Base-by-base conservation (phyloP, 2,888 invertebrate species). In the Syrista parreyssii region DNA sequence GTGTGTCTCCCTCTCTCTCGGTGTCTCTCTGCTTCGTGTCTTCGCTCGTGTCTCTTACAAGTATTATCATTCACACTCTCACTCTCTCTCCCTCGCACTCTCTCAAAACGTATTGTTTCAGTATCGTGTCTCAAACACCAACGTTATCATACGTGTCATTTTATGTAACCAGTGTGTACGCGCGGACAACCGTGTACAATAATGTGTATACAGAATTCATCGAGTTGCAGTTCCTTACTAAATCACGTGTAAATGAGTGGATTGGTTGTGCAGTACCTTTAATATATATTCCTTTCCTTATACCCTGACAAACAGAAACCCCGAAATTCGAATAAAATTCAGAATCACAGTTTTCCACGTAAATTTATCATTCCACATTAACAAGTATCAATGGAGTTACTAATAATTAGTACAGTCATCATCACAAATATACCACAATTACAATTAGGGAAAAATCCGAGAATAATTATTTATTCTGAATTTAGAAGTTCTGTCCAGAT, bases 1-100 rank as follows among this genome's bases (percentile, higher is more conserved):
- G 85, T 85, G 76, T 79, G 76, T 81, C 74, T 83, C 78, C 75
- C 79, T 82, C 79, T 76, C 78, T 83, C 84, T 34, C 35, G 32
- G 33, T 73, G n/a, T 73, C n/a, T 73, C 30, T 35, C 15, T 75
- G 74, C 73, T 75, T 36, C 31, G 68, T 79, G 75, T 78, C 40
- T 68, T 82, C 82, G 80, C 78, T 78, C 78, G 75, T 81, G 55
- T 72, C 30, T 74, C 31, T 33, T 75, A 75, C 75, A 73, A 71
- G 35, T 68, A 15, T 74, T 68, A 34, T 74, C 76, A 68, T 36
- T 15, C 73, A 77, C 72, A 72, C 69, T 78, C 74, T 80, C 73
- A 32, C 11, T 31, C 75, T 35, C 12, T 35, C 55, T 23, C 23
- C 6, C 36, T 36, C 15, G 23, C 55, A 6, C 55, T 9, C 23